Evolutionary conservation across 1,140 invertebrate species (phyloP).

Genomic region (Saccostrea cuccullata): DNA sequence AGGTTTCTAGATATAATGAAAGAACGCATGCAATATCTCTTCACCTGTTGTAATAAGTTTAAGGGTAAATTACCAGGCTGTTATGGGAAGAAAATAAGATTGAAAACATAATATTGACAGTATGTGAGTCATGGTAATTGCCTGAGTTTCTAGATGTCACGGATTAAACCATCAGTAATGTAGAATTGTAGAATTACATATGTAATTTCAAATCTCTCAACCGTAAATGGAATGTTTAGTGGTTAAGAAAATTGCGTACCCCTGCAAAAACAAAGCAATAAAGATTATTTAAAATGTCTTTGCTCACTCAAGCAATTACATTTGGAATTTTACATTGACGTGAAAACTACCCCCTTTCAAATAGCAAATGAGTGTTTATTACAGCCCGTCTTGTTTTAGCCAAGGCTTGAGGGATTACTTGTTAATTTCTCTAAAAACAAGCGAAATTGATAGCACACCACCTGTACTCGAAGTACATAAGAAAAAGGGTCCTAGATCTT

Average conservation of each 20-base stretch:
- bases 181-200: conserved; percentile 35
- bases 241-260: conserved; percentile 22
- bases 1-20: not conserved
- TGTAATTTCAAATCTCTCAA: conserved; percentile 24
- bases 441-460: not conserved
- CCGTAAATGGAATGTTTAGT: conserved; percentile 29
- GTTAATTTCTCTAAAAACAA: conserved; percentile 25
- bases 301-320: conserved; percentile 36
- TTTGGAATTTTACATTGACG: conserved; percentile 38
- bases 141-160: conserved; percentile 10
- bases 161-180: conserved; percentile 10
- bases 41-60: not conserved
- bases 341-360: conserved; percentile 20
- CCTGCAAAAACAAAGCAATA: conserved; percentile 33
- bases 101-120: conserved; percentile 6
- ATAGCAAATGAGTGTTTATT: conserved; percentile 28
- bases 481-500: not conserved
- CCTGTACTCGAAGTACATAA: not conserved
- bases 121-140: not conserved
- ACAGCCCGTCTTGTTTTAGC: conserved; percentile 23
- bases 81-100: conserved; percentile 18
- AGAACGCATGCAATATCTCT: not conserved
- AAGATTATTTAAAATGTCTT: conserved; percentile 40
- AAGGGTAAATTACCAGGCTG: not conserved
- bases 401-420: conserved; percentile 4